Percentiles rank a stretch among this genome's conserved stretches.
phyloP scores from a whole-genome alignment of 2,113 vertebrate genomes.

The Camelus bactrianus region DNA sequence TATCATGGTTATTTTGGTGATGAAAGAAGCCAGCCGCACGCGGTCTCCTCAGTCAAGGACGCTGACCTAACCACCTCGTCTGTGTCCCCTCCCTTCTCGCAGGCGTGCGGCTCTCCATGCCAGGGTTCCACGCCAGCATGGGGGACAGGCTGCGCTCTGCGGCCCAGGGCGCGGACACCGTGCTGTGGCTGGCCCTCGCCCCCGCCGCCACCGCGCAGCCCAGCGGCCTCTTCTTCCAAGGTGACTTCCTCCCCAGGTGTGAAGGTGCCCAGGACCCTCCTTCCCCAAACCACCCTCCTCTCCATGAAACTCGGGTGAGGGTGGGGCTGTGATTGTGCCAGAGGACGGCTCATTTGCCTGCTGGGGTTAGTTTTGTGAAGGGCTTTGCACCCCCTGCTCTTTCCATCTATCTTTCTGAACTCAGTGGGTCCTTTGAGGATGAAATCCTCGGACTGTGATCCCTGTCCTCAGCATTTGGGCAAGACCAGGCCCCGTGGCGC shows the following conservation, averaged over 20 bases:
- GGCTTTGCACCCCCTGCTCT: accelerated
- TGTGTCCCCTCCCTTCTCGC: background rate
- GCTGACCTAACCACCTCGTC: background rate
- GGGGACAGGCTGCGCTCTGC: slow-evolving; percentile 88
- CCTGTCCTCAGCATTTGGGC: background rate
- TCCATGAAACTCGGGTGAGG: accelerated
- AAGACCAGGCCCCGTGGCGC: too few species aligned
- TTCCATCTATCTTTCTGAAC: background rate
- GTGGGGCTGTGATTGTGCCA: too few species aligned
- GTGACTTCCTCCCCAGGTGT: slow-evolving; percentile 70
- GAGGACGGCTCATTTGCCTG: background rate
- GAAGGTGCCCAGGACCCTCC: background rate
- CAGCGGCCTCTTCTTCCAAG: slow-evolving; percentile 91
- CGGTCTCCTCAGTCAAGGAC: background rate
- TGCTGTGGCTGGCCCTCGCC: slow-evolving; percentile 88
- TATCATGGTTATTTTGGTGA: background rate
- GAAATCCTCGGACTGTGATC: background rate
- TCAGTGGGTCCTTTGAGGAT: background rate
- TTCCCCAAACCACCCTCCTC: background rate
- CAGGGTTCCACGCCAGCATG: slow-evolving; percentile 90
- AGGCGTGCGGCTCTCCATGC: slow-evolving; percentile 90
- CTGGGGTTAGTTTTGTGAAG: background rate
- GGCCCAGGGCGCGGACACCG: slow-evolving; percentile 90
- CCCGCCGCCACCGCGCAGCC: slow-evolving; percentile 80
- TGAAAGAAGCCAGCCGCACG: background rate